A percentile compares a stretch with the other conserved stretches of the same genome.
Conservation (phyloP, 1,140 invertebrate species). For the Drosophila takahashii region DNA sequence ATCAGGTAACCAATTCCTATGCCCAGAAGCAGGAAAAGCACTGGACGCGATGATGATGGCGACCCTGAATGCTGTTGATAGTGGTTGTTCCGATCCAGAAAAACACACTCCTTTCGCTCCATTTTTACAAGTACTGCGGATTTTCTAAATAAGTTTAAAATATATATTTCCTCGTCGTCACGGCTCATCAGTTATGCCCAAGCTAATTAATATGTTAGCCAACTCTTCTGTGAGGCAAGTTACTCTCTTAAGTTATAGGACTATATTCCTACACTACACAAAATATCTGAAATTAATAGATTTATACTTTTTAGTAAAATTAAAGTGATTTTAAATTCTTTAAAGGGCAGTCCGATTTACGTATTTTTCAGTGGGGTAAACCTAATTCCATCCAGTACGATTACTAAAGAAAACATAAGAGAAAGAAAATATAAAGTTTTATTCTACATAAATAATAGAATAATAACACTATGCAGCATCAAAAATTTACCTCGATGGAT, state of each 20-base stretch:
- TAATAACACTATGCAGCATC: too few species aligned
- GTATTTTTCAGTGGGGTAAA: too few species aligned
- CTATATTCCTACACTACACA: neutral
- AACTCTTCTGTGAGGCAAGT: neutral
- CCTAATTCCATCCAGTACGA: too few species aligned
- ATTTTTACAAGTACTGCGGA: neutral
- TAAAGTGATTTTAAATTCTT: too few species aligned
- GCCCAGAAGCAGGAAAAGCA: slow-evolving; percentile 14
- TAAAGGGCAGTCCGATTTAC: too few species aligned
- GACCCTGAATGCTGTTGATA: neutral
- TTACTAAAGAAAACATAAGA: too few species aligned
- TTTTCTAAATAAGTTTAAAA: neutral
- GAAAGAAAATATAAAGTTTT: too few species aligned
- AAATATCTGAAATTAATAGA: too few species aligned
- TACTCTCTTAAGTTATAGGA: neutral
- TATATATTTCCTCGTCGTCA: neutral
- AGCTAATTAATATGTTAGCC: neutral
- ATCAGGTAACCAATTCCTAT: slow-evolving; percentile 17
- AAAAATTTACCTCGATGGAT: too few species aligned
- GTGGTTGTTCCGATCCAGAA: neutral
- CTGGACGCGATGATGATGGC: neutral
- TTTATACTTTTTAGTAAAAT: too few species aligned
- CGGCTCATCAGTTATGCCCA: neutral
- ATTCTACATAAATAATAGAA: too few species aligned
- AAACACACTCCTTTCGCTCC: neutral